Conservation (phyloP, 2,888 invertebrate genomes). For the Drosophila quinaria region DNA sequence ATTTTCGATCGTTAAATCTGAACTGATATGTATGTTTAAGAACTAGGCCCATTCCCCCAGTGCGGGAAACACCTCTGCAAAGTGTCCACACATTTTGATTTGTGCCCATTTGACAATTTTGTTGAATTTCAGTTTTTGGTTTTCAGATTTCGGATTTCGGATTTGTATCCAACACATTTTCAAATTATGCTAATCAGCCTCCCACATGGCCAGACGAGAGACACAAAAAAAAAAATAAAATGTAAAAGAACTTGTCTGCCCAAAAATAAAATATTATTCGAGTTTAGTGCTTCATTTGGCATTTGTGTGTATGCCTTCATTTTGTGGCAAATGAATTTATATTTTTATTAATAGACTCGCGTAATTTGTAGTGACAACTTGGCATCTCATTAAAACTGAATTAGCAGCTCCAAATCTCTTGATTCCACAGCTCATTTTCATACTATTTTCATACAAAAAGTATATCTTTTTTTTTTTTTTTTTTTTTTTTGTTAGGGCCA, state of each 20-base stretch:
- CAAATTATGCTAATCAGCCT: conserved; percentile 77
- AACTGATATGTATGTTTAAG: conserved; percentile 47
- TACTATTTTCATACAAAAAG: conserved; percentile 1
- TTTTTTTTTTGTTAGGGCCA: conserved; percentile 6
- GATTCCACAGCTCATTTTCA: conserved; percentile 21
- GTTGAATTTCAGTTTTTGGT: conserved; percentile 4
- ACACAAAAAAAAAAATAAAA: conserved; percentile 3
- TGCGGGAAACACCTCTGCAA: conserved; percentile 53
- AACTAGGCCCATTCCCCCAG: conserved; percentile 1
- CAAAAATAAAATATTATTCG: conserved; percentile 67
- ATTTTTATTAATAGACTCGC: conserved; percentile 74
- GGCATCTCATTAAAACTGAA: conserved; percentile 74
- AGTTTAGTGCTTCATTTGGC: conserved; percentile 42
- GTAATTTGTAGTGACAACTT: conserved; percentile 76
- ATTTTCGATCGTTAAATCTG: conserved; percentile 41
- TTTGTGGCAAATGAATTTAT: conserved; percentile 70
- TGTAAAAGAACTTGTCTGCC: conserved; percentile 56
- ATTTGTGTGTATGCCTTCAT: conserved; percentile 50
- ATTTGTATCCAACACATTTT: conserved; percentile 46
- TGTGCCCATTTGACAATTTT: conserved; percentile 28
- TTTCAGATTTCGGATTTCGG: conserved; percentile 34
- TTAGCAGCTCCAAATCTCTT: conserved; percentile 44
- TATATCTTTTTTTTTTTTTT: background rate
- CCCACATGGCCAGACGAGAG: conserved; percentile 74
- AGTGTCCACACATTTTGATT: conserved; percentile 45